These are phyloP conservation scores for Uria aalge DNA, from an alignment of 2,113 vertebrate genomes.

Conservation along the genomic window DNA sequence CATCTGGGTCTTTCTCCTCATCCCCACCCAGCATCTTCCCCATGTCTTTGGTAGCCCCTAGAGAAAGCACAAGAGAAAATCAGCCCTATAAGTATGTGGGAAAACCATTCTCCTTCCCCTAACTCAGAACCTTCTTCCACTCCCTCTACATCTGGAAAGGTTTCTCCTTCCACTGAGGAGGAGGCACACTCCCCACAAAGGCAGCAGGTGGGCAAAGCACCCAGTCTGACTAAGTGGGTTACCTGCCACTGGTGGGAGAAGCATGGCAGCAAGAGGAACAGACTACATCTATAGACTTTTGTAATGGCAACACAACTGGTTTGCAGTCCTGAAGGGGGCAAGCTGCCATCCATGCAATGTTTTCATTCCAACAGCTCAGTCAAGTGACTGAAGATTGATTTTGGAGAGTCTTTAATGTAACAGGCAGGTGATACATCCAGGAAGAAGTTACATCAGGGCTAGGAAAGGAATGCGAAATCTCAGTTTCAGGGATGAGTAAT, in stretches of 20 bases:
- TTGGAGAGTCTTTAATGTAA: background rate
- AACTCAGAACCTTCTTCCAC: background rate
- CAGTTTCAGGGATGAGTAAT: background rate
- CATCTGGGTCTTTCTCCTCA: constrained; percentile 89
- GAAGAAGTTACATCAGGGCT: background rate
- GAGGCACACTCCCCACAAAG: background rate
- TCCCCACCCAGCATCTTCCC: constrained; percentile 86
- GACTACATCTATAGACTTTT: background rate
- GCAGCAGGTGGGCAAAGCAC: background rate
- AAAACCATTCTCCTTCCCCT: background rate
- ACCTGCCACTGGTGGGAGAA: background rate
- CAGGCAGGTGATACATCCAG: background rate
- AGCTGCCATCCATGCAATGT: background rate
- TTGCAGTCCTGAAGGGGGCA: background rate
- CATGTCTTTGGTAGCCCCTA: constrained; percentile 90
- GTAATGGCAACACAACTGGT: background rate
- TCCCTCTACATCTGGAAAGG: background rate
- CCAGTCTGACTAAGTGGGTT: background rate
- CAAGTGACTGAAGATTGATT: background rate
- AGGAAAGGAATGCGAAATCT: background rate
- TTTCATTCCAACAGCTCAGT: background rate
- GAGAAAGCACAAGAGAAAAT: background rate
- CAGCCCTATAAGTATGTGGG: background rate
- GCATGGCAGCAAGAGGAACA: background rate
- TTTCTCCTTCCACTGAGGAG: background rate